phyloP scores from a whole-genome alignment of 2,888 invertebrate species.

The Abrostola tripartita region DNA sequence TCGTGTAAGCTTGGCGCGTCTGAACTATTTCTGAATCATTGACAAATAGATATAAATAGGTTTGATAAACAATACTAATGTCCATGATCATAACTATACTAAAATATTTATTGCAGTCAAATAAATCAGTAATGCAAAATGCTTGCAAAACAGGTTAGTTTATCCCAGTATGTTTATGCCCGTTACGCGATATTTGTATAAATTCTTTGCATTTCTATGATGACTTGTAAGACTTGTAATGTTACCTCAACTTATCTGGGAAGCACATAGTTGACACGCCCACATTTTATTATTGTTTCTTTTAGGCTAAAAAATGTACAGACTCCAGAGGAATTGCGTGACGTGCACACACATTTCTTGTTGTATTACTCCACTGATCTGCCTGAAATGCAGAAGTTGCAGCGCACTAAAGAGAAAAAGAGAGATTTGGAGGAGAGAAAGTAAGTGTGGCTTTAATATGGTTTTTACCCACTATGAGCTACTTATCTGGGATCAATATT shows the following conservation, averaged over 20 bases:
- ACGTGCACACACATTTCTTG: conserved; percentile 97
- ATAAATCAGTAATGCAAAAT: too few relatives aligned
- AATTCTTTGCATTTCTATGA: background rate
- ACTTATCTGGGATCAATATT: too few relatives aligned
- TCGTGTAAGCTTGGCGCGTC: too few relatives aligned
- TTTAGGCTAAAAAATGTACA: conserved; percentile 91
- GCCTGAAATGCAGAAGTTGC: conserved; percentile 94
- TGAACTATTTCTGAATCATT: too few relatives aligned
- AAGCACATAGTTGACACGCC: background rate
- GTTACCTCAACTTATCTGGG: background rate
- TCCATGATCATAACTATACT: too few relatives aligned
- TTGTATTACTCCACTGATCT: conserved; percentile 96
- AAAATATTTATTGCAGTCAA: too few relatives aligned
- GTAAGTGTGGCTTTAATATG: conserved; percentile 62
- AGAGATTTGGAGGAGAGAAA: conserved; percentile 87
- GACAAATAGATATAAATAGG: too few relatives aligned
- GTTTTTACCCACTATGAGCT: too few relatives aligned
- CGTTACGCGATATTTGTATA: too few relatives aligned
- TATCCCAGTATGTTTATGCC: too few relatives aligned
- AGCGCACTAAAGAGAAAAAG: conserved; percentile 90
- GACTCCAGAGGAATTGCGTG: conserved; percentile 96
- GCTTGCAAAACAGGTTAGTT: too few relatives aligned
- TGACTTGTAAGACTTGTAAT: background rate
- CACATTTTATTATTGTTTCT: background rate
- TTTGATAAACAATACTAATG: too few relatives aligned